Base-by-base conservation (phyloP, 2,888 invertebrate genomes). In the Schrankia costaestrigalis region DNA sequence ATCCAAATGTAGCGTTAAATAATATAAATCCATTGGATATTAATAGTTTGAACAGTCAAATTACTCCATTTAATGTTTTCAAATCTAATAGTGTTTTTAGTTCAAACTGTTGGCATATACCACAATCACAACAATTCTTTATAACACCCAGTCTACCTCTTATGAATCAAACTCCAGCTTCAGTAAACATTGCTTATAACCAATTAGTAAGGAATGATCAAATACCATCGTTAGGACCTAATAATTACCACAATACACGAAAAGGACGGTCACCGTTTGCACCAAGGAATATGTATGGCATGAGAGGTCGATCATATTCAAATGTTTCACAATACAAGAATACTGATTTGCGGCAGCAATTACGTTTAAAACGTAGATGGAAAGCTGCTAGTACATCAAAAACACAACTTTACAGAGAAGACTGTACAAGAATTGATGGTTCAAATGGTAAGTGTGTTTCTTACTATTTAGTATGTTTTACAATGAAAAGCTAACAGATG, bases 321-420 rank as follows among this genome's bases (percentile, higher is more conserved):
- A n/a, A n/a, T n/a, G n/a, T n/a, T n/a, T n/a, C n/a, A n/a, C n/a
- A n/a, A n/a, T n/a, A n/a, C n/a, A n/a, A 17, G 3, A 3, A 1
- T 1, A 22, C 26, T 25, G 73, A 73, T 47, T 50, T 72, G 30
- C 56, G 74, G 11, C 46, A 50, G 30, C 57, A 46, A 36, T 36
- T 74, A 22, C 37, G 27, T 26, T 50, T 46, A 15, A 63, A 46
- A 39, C 55, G 43, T 40, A 50, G 32, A 24, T 26, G n/a, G n/a
- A n/a, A n/a, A n/a, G n/a, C n/a, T n/a, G n/a, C n/a, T n/a, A n/a
- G n/a, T 31, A 22, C 13, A 3, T 26, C 9, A 13, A 15, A 22
- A 15, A 13, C 12, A 8, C n/a, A 4, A 48, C 41, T 29, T 12
- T 25, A 31, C 35, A 54, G 39, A 19, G 29, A 28, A 7, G 15